Evolutionary conservation across 1,140 invertebrate species (phyloP), one percentile per base, ranked within the genome.

Genomic region (Heliconius congener): DNA sequence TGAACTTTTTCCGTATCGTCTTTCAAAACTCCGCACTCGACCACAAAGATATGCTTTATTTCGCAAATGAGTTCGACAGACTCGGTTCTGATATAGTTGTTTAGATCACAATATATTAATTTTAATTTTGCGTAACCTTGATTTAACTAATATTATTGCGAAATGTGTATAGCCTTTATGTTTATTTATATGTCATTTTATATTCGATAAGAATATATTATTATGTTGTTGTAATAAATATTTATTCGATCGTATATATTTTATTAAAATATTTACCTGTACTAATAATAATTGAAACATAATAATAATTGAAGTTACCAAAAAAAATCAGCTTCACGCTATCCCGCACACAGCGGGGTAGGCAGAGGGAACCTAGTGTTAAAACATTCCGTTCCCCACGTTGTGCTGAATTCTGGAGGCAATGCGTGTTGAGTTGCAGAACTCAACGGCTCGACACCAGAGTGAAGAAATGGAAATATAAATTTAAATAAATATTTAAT

Each of bases 1-100:
- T 98, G 0, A 98, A 99, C 91, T 99, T 99, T 94, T 99, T 99
- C 95, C 95, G 99, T 60, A 96, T 99, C 74, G 98, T 99, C 9
- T 96, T 99, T 83, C 98, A 98, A 93, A 99, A 98, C 87, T 99
- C 98, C 5, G 97, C 96, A 23, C 92, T 98, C 3, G 97, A 96
- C 23, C 95, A 96, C 80, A 94, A 95, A 8, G 98, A 99, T 90
- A 98, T 99, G 96, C 94, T 96, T 71, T 98, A 98, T 91, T 97
- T 99, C 82, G 95, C 98, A 0, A 95, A 97, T 79, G 97, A 98
- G 93, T 97, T 99, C 82, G 98, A 99, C 89, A 95, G 96, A 77
- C 95, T 98, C 66, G 98, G 98, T 8, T 93, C 94, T 39, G 96
- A 97, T 90, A 85, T 94, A 71, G 71, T 89, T 55, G 90, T 94